Evolutionary conservation across 1,140 invertebrate species (phyloP), one percentile per base, ranked within the genome.

Genomic region (Ylistrum balloti): DNA sequence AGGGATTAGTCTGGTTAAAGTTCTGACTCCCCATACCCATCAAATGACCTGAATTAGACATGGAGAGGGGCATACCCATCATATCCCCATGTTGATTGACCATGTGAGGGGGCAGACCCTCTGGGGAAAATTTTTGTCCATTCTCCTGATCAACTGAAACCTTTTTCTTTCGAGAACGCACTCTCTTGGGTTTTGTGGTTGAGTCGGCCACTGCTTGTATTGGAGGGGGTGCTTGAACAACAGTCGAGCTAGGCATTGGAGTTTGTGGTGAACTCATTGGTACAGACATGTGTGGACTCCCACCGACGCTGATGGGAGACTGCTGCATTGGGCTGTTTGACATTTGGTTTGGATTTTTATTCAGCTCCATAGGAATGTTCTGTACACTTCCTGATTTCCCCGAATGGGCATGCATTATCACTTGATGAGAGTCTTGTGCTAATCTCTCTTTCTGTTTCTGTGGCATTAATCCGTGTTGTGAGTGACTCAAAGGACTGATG

Each of bases 161-260:
- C 41, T 94, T 94, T 89, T 94, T 95, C 91, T 94, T 94, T 22
- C 92, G 89, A 74, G 89, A 91, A 45, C 89, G 41, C 20, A 87
- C 93, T 91, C 32, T 94, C 87, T 96, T 95, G 90, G 94, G 95
- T 89, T 95, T 95, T 22, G 95, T 95, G n/a, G 95, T 94, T 17
- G 95, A 95, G 89, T 96, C 95, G 20, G 95, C 93, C 35, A 94
- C 92, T 3, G 95, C 95, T 90, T 96, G 95, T 20, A 96, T 91
- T 28, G 94, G 88, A 33, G 92, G 92, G 10, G 92, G 88, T 88
- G 93, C 89, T 32, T 92, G 92, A 22, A 92, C 90, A 10, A 93
- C 91, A 17, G 93, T 93, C 5, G 94, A 93, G 86, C 90, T 93
- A n/a, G 94, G 91, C 86, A 94, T 89, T n/a, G 91, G 90, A 74